A percentile compares a stretch with the other conserved stretches of the same genome.
phyloP scores from a whole-genome alignment of 1,140 invertebrate species.

The Diachasmimorpha longicaudata region DNA sequence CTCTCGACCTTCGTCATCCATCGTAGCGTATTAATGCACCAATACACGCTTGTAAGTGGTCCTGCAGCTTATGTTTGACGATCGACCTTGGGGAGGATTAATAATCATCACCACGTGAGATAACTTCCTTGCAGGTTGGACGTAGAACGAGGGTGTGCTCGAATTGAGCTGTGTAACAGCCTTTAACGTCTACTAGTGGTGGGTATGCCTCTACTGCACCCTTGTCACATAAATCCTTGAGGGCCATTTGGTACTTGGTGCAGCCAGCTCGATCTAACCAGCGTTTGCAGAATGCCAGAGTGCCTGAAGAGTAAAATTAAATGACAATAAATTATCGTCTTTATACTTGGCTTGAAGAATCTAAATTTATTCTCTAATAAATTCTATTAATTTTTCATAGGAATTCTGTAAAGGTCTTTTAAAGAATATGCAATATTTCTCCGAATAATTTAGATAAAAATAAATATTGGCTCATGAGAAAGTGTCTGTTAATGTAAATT shows the following conservation, averaged over 20 bases:
- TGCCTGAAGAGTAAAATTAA: conserved; percentile 63
- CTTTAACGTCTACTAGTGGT: conserved; percentile 96
- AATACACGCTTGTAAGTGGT: neutral
- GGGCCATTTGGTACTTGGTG: conserved; percentile 96
- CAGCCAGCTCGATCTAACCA: conserved; percentile 98
- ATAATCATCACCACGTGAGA: conserved; percentile 96
- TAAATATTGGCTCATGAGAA: no score
- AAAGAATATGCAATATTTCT: no score
- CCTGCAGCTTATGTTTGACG: neutral
- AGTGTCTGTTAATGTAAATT: no score
- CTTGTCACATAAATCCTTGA: conserved; percentile 98
- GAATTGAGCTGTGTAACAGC: conserved; percentile 98
- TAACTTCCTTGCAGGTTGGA: conserved; percentile 98
- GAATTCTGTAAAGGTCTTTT: no score
- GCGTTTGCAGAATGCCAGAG: conserved; percentile 97
- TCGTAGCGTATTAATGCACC: neutral
- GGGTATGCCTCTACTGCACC: conserved; percentile 96
- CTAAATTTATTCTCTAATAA: neutral
- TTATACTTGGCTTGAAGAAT: neutral
- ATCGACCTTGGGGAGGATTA: conserved; percentile 57
- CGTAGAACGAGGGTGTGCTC: conserved; percentile 98
- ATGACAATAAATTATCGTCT: neutral
- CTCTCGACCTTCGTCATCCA: neutral
- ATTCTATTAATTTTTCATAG: neutral
- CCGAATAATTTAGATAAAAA: no score